phyloP scores from a whole-genome alignment of 2,888 invertebrate species.

The Napeogenes sylphis region DNA sequence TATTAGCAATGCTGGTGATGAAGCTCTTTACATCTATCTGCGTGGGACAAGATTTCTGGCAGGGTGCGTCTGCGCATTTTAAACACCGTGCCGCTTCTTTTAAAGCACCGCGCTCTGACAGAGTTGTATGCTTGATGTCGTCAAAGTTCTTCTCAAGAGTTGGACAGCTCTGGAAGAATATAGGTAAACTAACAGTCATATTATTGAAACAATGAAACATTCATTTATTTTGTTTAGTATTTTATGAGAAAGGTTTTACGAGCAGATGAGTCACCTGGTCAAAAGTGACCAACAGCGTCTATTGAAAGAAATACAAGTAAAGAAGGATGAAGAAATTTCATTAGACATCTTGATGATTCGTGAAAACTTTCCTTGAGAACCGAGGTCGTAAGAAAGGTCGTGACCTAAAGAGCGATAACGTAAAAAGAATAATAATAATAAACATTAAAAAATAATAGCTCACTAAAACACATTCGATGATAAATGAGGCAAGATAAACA shows the following conservation, averaged over 20 bases:
- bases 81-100: slow-evolving; percentile 92
- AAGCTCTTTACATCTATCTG: slow-evolving; percentile 98
- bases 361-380: too few relatives aligned
- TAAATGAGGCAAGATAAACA: too few relatives aligned
- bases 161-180: slow-evolving; percentile 79
- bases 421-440: too few relatives aligned
- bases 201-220: neutral
- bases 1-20: slow-evolving; percentile 96
- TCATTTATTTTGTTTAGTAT: neutral
- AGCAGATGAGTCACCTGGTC: too few relatives aligned
- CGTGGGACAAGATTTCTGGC: slow-evolving; percentile 99
- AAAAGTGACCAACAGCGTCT: too few relatives aligned
- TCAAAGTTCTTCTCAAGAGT: slow-evolving; percentile 92
- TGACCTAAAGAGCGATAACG: too few relatives aligned
- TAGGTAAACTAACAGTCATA: neutral
- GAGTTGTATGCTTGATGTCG: slow-evolving; percentile 97
- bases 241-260: too few relatives aligned
- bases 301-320: too few relatives aligned
- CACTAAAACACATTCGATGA: too few relatives aligned
- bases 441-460: too few relatives aligned
- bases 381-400: too few relatives aligned
- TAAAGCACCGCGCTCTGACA: slow-evolving; percentile 96
- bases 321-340: neutral
- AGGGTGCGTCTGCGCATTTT: slow-evolving; percentile 97
- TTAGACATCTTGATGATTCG: too few relatives aligned